Base-by-base conservation (phyloP, 2,797 vertebrate genomes). In the Coranthus polyacanthus region DNA sequence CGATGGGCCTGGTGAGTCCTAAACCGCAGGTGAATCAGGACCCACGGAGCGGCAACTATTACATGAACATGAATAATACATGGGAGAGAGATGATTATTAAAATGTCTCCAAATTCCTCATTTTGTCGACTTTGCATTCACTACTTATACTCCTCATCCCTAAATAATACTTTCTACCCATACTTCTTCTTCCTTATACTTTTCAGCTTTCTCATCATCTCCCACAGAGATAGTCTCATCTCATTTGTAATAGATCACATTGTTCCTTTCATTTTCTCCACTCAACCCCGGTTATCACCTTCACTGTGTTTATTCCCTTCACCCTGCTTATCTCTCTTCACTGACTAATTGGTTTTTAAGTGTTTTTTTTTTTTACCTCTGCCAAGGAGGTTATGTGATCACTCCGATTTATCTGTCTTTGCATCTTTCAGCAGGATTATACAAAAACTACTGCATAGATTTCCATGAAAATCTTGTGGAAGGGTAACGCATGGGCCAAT, bases 21-120 rank as follows among this genome's bases (percentile, higher is more conserved):
- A 18, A 57, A 55, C 42, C 55, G 39, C 80, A 65, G 76, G 71
- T 78, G 60, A 83, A 78, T 78, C 12, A 6, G 17, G 36, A 68
- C 26, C 20, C 52, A 37, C 11, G 32, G 43, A 36, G 64, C 15
- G 6, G 32, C 20, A 61, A 17, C 51, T 52, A 69, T 84, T 68
- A 70, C 32, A 39, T 32, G n/a, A n/a, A 49, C 51, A 89, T 85
- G 82, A 84, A 88, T 83, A 88, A 90, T 72, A 47, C 81, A 86
- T 79, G 20, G 11, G 4, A 45, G 10, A 18, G 3, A 17, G 51
- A 41, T 67, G 56, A 83, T 75, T 67, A 72, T 56, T 59, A 13
- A 75, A 71, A 73, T 81, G 6, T 60, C 46, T 59, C 38, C 32
- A 21, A 29, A 60, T 62, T 39, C 36, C 32, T 68, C 42, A 57